Evolutionary conservation across 2,888 invertebrate genomes (phyloP).

Genomic region (Pasiphila rectangulata): DNA sequence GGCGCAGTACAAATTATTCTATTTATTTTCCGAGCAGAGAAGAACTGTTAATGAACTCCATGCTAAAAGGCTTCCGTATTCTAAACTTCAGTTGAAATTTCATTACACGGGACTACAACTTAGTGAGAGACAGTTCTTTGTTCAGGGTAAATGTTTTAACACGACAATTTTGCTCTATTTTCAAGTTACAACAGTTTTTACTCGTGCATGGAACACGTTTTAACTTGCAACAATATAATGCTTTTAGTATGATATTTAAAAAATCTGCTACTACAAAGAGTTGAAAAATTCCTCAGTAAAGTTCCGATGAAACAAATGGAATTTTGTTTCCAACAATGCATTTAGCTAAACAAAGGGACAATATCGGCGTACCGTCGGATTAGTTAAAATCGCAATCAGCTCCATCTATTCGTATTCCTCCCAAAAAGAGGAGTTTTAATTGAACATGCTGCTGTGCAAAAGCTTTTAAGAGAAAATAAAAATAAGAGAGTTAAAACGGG

Average conservation of each 20-base stretch:
- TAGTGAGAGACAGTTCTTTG: slow-evolving; percentile 17
- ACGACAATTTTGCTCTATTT: background rate
- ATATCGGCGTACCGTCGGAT: background rate
- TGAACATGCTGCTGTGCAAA: slow-evolving; percentile 58
- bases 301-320: no score
- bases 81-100: slow-evolving; percentile 17
- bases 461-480: slow-evolving; percentile 63
- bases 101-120: slow-evolving; percentile 14
- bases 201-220: no score
- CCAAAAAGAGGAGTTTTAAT: slow-evolving; percentile 55
- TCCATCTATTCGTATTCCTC: slow-evolving; percentile 41
- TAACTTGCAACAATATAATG: no score
- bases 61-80: slow-evolving; percentile 15
- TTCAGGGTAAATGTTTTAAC: slow-evolving; percentile 10
- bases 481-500: slow-evolving; percentile 42
- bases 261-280: no score
- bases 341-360: background rate
- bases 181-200: no score
- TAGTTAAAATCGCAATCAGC: slow-evolving; percentile 42
- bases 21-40: slow-evolving; percentile 10
- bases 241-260: no score
- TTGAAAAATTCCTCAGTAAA: no score
- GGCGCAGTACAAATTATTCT: slow-evolving; percentile 14
- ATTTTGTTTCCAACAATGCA: no score
- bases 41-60: slow-evolving; percentile 17